Percentiles rank a stretch among this genome's conserved stretches.
Conservation (phyloP, 2,888 invertebrate species). For the Noctua fimbriata region DNA sequence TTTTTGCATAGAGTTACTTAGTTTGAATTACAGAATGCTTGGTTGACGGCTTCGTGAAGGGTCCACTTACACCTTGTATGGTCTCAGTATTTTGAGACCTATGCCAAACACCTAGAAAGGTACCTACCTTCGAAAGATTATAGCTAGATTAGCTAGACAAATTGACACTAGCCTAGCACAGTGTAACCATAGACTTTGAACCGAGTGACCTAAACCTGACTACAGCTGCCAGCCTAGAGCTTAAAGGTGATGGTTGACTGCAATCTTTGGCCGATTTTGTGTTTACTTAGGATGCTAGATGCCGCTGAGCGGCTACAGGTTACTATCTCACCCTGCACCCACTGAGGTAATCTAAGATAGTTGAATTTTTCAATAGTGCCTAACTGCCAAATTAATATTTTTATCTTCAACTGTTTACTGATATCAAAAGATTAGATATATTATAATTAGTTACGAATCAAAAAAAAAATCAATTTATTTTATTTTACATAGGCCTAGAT, state of each 20-base stretch:
- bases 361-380: background rate
- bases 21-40: too few relatives aligned
- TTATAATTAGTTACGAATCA: background rate
- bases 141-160: background rate
- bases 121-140: too few relatives aligned
- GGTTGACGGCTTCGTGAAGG: too few relatives aligned
- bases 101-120: too few relatives aligned
- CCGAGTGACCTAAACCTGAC: background rate
- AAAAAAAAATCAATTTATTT: too few relatives aligned
- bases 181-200: background rate
- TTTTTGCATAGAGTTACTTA: too few relatives aligned
- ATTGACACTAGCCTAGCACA: background rate
- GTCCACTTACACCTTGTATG: too few relatives aligned
- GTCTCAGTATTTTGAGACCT: background rate
- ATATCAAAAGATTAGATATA: slow-evolving; percentile 12
- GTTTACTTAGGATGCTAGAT: background rate
- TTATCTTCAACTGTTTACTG: background rate
- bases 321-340: background rate
- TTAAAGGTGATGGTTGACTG: background rate
- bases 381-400: background rate
- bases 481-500: too few relatives aligned
- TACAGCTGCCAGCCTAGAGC: background rate
- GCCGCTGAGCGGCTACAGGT: background rate
- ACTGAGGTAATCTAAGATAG: background rate
- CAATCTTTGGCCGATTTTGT: background rate